These are phyloP conservation scores for Sweltsa coloradensis DNA, from an alignment of 1,140 invertebrate species.

Conservation along the genomic window DNA sequence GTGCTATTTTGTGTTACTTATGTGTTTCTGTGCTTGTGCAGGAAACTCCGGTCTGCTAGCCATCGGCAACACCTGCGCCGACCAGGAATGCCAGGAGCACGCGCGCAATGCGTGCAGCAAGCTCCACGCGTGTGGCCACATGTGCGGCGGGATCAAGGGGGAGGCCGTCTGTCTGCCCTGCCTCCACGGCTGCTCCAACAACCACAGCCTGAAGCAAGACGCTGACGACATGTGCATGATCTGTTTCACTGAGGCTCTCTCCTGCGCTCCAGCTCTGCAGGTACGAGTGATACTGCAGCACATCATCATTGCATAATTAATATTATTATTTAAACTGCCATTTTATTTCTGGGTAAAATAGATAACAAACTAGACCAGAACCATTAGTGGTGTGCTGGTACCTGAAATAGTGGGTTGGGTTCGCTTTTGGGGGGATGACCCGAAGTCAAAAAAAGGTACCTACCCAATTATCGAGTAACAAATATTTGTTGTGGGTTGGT, in stretches of 20 bases:
- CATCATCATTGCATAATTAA: neutral
- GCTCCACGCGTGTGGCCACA: constrained; percentile 75
- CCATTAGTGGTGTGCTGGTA: no score
- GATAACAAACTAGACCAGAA: no score
- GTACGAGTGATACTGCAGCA: constrained; percentile 33
- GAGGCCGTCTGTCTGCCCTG: constrained; percentile 82
- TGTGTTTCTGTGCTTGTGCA: no score
- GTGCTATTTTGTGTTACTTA: constrained; percentile 39
- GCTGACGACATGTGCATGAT: constrained; percentile 99
- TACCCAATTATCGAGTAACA: no score
- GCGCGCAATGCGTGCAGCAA: constrained; percentile 71
- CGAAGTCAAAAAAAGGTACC: no score
- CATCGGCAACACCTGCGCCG: constrained; percentile 86
- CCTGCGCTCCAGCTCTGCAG: constrained; percentile 88
- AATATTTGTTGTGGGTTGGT: no score
- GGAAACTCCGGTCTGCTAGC: constrained; percentile 74
- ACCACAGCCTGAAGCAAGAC: constrained; percentile 65
- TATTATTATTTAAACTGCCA: no score
- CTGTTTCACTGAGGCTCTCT: constrained; percentile 92
- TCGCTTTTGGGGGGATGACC: no score
- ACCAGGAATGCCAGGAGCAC: constrained; percentile 73
- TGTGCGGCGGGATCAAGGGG: constrained; percentile 79
- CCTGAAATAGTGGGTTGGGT: no score
- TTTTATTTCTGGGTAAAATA: no score
- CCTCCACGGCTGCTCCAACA: constrained; percentile 43